Evolutionary conservation across 2,113 vertebrate genomes (phyloP).

Genomic region (Epinephelus fuscoguttatus): DNA sequence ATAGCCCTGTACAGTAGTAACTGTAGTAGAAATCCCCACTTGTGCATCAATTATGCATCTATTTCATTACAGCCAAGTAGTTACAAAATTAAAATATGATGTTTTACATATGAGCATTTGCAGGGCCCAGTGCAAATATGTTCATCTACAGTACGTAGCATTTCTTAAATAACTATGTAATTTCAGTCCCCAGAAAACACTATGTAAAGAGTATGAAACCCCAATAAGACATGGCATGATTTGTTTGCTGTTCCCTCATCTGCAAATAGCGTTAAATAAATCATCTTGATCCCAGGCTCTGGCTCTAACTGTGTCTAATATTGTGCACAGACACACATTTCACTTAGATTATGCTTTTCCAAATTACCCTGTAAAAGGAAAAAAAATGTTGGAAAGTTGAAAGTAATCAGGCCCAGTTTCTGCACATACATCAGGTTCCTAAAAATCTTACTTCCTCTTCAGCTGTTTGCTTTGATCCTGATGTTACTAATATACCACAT

Average conservation of each 20-base stretch:
- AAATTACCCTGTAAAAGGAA: neutral
- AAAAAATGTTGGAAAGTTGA: too few species aligned
- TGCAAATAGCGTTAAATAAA: neutral
- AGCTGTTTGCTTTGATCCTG: too few species aligned
- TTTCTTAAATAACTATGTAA: neutral
- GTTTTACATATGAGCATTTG: neutral
- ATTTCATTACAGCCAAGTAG: conserved; percentile 44
- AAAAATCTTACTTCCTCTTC: neutral
- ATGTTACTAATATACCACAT: neutral
- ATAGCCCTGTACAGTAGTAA: conserved; percentile 12
- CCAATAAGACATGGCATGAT: neutral
- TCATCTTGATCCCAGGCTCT: neutral
- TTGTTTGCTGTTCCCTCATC: conserved; percentile 2
- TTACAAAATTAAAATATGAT: conserved; percentile 38
- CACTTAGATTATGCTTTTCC: neutral
- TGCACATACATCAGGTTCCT: too few species aligned
- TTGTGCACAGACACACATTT: neutral
- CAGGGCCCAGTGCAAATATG: neutral
- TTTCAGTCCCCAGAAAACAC: neutral
- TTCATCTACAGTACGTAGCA: neutral
- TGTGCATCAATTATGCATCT: conserved; percentile 23
- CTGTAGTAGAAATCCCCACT: neutral
- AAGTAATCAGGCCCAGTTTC: too few species aligned
- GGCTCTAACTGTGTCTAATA: neutral
- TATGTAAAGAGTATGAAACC: neutral